Base-by-base conservation (phyloP, 2,888 invertebrate species). In the Chymomyza caudatula region DNA sequence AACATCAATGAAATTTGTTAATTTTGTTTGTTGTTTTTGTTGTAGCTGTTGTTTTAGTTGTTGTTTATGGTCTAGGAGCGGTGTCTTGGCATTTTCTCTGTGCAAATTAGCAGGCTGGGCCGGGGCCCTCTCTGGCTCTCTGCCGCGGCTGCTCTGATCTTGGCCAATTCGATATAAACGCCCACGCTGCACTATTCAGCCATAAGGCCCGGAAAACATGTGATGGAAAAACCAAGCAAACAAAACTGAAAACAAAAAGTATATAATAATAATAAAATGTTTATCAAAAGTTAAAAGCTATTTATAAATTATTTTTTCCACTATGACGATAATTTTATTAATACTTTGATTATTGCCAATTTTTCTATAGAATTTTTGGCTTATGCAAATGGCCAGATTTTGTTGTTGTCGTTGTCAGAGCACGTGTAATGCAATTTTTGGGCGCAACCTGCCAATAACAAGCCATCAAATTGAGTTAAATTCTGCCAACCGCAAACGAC, bases 271-370 rank as follows among this genome's bases (percentile, higher is more conserved):
- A 25, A 37, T 37, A 37, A 37, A 37, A 37, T 37, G 29, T 37
- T 37, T 37, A 37, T 37, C 11, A 37, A 37, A 37, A 37, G 29
- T 37, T 37, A 37, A 37, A 37, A 37, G 29, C 29, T 37, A 37
- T 37, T 37, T 37, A 37, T 37, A 37, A 47, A 17, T 15, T 2
- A 8, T 47, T 47, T 47, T 15, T 1, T 47, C 67, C 56, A 49
- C 67, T 70, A 77, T 74, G 79, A 77, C 73, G 70, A 78, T 74
- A 77, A 78, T 71, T 73, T 79, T 37, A 37, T 37, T 37, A 11
- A 37, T 52, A 61, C 60, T 69, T 67, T 73, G 65, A 70, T 70
- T 63, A 66, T 58, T 44, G 53, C 57, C 64, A 72, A 72, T 74
- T 68, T 37, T 69, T 49, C 58, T 57, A 58, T 60, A 69, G 76